Evolutionary conservation across 53 echinoderm and acorn worm species (phyloP), one percentile per base, ranked within the genome.

Genomic region (Holothuria leucospilota): DNA sequence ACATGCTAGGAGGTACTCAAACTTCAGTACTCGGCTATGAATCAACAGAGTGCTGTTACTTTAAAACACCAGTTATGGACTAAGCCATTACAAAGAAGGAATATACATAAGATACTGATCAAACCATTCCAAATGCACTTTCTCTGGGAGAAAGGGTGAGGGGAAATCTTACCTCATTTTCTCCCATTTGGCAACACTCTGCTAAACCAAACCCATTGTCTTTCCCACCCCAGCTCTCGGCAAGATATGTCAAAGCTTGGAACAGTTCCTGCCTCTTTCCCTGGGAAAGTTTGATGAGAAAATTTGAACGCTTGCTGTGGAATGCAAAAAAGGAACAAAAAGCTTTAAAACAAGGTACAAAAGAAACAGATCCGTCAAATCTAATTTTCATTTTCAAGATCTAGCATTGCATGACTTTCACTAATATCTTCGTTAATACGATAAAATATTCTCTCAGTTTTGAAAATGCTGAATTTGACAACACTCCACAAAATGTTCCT

Each of bases 141-240:
- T 79, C 30, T 68, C 4, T 20, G 67, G 28, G 34, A 10, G 25
- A 9, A 49, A 6, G 13, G 49, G 49, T 49, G 49, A 6, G 9
- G 34, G 34, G 0, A 46, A 12, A 0, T 16, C 74, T 63, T 62
- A 82, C 82, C 82, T 82, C 63, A 39, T 39, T 24, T 39, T 20
- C 63, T 40, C 73, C 75, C 29, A 62, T 20, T 20, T 27, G 61
- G 77, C 96, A 96, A 86, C 97, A 96, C 52, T 95, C 94, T 16
- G 97, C 97, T 68, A 96, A 78, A 16, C 97, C 97, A 84, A 96
- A 96, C 21, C 97, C 94, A 88, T 96, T 96, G 78, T 96, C 94
- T 53, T 96, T 96, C 13, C 97, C 97, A 29, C 97, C 97, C 97
- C 97, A 96, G 84, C 97, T 96, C 91, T 96, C 97, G 15, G 97